A percentile compares a stretch with the other conserved stretches of the same genome.
Evolutionary conservation across 2,888 invertebrate genomes (phyloP).

Genomic region (Limnephilus marmoratus): DNA sequence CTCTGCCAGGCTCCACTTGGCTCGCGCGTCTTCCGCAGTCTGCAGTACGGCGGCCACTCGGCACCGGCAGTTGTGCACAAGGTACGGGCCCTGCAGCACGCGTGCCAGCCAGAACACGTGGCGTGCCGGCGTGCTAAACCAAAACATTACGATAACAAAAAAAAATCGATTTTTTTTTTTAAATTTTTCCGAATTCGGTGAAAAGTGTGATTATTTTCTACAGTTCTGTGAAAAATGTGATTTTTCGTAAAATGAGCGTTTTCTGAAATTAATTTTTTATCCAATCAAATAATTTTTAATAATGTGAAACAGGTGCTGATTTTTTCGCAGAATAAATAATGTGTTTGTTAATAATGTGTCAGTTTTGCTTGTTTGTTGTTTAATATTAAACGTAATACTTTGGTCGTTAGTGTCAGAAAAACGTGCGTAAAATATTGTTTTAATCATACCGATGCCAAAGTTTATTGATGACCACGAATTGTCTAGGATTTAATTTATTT

Average conservation of each 20-base stretch:
- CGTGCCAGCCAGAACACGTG: constrained; percentile 38
- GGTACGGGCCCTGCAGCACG: constrained; percentile 48
- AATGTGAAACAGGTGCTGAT: constrained; percentile 3
- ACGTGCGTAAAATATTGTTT: constrained; percentile 9
- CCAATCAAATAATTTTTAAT: not conserved
- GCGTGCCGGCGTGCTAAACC: constrained; percentile 39
- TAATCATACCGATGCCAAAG: not conserved
- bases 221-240: not conserved
- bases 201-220: not conserved
- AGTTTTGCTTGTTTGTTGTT: not conserved
- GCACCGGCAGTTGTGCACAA: constrained; percentile 35
- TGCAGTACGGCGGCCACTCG: constrained; percentile 26
- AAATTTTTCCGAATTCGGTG: not conserved
- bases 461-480: constrained; percentile 5
- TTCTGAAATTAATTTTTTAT: not conserved
- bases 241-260: not conserved
- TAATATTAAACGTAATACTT: not conserved
- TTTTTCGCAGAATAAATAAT: not conserved
- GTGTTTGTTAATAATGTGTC: not conserved
- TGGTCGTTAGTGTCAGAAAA: not conserved
- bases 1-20: not conserved
- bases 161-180: not conserved
- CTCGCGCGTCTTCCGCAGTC: not conserved
- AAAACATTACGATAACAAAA: constrained; percentile 15
- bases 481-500: not conserved